Conservation (phyloP, 1,140 invertebrate species). For the Potamilus streckersoni region DNA sequence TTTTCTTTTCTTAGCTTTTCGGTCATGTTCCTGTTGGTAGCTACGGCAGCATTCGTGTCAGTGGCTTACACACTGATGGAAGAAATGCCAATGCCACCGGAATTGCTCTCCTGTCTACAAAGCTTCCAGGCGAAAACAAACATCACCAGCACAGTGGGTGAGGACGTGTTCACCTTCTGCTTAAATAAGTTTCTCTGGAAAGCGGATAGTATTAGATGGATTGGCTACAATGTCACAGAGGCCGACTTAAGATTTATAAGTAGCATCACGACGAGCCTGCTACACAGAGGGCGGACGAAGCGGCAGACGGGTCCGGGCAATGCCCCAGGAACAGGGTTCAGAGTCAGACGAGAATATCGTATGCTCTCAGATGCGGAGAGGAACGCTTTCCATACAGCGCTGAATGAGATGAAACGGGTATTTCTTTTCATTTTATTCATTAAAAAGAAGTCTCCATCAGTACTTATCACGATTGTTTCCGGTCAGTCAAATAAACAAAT, state of each 20-base stretch:
- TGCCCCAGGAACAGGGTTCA: slow-evolving; percentile 20
- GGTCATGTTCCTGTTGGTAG: no score
- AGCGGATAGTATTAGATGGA: slow-evolving; percentile 1
- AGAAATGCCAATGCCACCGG: neutral
- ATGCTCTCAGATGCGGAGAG: slow-evolving; percentile 19
- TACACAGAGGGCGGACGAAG: slow-evolving; percentile 7
- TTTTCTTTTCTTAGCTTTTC: no score
- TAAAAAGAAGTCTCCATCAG: no score
- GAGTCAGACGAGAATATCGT: slow-evolving; percentile 23
- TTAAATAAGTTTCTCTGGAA: slow-evolving; percentile 25
- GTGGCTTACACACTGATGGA: no score
- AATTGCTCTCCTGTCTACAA: slow-evolving; percentile 4
- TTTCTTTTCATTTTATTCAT: no score
- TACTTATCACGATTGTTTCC: no score
- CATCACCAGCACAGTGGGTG: neutral
- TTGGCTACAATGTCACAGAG: slow-evolving; percentile 15
- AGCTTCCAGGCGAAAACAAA: neutral
- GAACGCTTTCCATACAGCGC: slow-evolving; percentile 18
- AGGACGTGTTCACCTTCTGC: slow-evolving; percentile 8
- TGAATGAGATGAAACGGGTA: slow-evolving; percentile 23
- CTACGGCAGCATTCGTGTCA: no score
- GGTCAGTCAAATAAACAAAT: no score
- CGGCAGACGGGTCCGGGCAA: slow-evolving; percentile 2
- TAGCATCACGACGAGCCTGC: slow-evolving; percentile 9
- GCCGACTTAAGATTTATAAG: slow-evolving; percentile 16